These are phyloP conservation scores for Sebastes taczanowskii DNA, from an alignment of 2,797 vertebrate species.

Conservation along the genomic window DNA sequence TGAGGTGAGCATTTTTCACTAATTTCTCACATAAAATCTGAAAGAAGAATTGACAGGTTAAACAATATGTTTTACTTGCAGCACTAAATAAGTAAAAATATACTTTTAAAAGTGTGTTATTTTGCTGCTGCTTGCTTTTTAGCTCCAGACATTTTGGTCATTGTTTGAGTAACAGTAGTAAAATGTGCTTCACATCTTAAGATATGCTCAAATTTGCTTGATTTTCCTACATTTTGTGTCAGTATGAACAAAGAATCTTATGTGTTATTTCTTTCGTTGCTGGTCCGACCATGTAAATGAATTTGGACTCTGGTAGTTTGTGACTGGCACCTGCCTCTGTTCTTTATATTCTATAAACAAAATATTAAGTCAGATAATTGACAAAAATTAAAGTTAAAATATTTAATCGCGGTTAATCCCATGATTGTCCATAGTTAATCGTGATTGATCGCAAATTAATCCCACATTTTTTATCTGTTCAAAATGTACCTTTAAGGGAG, in stretches of 20 bases:
- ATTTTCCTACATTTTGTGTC: neutral
- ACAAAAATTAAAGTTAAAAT: neutral
- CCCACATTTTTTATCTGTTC: too few species aligned
- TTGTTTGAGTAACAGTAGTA: neutral
- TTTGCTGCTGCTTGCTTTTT: neutral
- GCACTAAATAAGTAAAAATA: neutral
- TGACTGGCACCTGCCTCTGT: neutral
- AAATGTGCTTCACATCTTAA: neutral
- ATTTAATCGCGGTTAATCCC: fast-evolving
- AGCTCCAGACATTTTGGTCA: neutral
- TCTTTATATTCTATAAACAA: neutral
- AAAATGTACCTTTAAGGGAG: too few species aligned
- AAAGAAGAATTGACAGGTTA: neutral
- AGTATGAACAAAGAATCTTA: neutral
- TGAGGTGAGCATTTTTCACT: neutral
- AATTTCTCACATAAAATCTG: neutral
- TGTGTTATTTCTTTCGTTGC: neutral
- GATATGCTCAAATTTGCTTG: neutral
- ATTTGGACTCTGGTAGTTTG: neutral
- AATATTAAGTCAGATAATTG: slow-evolving; percentile 4
- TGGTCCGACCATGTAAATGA: neutral
- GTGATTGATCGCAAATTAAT: too few species aligned
- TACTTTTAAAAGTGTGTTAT: neutral
- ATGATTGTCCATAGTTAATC: too few species aligned
- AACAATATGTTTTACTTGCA: neutral